Conservation (phyloP, 2,888 invertebrate species). For the Lacanobia oleracea region DNA sequence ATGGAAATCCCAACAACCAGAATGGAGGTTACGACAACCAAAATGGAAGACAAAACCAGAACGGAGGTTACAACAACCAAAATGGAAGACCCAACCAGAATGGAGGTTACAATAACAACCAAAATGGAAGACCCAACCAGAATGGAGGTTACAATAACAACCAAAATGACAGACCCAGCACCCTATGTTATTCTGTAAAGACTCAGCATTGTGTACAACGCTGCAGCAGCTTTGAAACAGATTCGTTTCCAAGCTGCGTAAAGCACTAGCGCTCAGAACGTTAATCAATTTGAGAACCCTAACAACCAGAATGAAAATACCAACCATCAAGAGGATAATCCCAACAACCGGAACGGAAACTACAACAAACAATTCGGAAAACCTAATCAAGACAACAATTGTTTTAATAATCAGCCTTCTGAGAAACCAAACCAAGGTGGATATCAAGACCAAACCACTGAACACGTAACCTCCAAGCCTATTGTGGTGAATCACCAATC, state of each 20-base stretch:
- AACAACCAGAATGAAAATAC: conserved; percentile 34
- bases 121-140: conserved; percentile 23
- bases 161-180: conserved; percentile 30
- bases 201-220: too few species aligned
- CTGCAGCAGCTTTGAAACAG: too few species aligned
- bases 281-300: too few species aligned
- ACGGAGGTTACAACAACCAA: conserved; percentile 23
- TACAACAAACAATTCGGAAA: conserved; percentile 38
- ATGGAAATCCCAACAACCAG: conserved; percentile 21
- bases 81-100: conserved; percentile 23
- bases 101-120: conserved; percentile 10
- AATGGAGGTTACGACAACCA: background rate
- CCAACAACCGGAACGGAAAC: conserved; percentile 16
- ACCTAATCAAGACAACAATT: conserved; percentile 40
- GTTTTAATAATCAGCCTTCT: conserved; percentile 42
- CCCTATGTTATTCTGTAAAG: too few species aligned
- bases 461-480: conserved; percentile 37
- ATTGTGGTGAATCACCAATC: conserved; percentile 29
- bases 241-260: too few species aligned
- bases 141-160: background rate
- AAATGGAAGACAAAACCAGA: background rate
- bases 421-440: conserved; percentile 45
- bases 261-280: too few species aligned
- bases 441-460: conserved; percentile 42
- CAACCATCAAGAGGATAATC: conserved; percentile 9